Conservation (phyloP, 2,888 invertebrate genomes). For the Congeria kusceri region DNA sequence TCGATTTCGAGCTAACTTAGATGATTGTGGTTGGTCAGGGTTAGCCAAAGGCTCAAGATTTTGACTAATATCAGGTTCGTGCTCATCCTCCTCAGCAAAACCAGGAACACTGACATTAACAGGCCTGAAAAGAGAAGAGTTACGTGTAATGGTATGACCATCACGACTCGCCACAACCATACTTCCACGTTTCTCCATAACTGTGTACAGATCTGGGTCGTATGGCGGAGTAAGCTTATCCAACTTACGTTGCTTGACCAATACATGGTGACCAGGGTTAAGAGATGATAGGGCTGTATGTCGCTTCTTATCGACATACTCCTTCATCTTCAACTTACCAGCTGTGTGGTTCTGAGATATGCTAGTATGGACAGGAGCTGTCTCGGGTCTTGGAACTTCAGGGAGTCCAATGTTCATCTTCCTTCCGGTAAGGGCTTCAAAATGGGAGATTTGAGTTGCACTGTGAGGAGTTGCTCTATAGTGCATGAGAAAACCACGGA, state of each 20-base stretch:
- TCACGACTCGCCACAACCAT: constrained; percentile 3
- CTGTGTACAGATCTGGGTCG: constrained; percentile 30
- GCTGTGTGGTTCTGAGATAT: constrained; percentile 22
- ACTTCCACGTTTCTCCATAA: not conserved
- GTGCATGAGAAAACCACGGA: constrained; percentile 43
- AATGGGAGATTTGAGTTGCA: constrained; percentile 25
- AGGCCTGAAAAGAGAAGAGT: constrained; percentile 46
- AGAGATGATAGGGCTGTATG: not conserved
- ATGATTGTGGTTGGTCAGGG: no score
- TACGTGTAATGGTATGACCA: constrained; percentile 29
- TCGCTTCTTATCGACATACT: constrained; percentile 26
- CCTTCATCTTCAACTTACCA: constrained; percentile 24
- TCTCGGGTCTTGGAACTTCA: no score
- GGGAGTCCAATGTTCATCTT: constrained; percentile 32
- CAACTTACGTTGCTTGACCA: constrained; percentile 16
- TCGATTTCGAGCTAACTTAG: no score
- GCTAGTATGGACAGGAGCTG: no score
- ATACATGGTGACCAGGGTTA: constrained; percentile 21
- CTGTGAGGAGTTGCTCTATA: constrained; percentile 35
- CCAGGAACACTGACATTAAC: constrained; percentile 4
- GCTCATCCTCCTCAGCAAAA: constrained; percentile 12
- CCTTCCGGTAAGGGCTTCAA: constrained; percentile 41
- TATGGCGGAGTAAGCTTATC: constrained; percentile 39
- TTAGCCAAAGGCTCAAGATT: not conserved
- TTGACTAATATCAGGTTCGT: not conserved